These are phyloP conservation scores for Neolamprologus longior DNA, from an alignment of 2,113 vertebrate species.

Conservation along the genomic window DNA sequence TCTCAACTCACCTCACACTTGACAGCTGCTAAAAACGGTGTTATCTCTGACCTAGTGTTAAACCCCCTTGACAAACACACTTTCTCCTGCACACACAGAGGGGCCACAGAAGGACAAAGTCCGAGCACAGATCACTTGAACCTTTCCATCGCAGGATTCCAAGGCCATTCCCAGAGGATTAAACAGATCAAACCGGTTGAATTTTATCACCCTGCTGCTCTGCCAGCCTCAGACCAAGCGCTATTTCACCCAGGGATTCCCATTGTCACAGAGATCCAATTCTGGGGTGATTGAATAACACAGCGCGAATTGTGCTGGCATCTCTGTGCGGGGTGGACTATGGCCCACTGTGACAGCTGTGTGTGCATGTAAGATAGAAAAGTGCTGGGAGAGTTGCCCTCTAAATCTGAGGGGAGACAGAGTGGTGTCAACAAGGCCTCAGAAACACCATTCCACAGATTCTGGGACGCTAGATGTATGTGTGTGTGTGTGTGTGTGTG, in stretches of 20 bases:
- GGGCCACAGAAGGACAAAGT: conserved; percentile 38
- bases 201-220: background rate
- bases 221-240: background rate
- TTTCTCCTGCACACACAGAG: background rate
- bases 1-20: conserved; percentile 53
- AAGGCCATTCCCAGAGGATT: conserved; percentile 47
- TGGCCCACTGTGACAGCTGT: conserved; percentile 33
- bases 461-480: background rate
- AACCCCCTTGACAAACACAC: conserved; percentile 28
- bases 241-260: conserved; percentile 38
- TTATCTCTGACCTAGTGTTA: conserved; percentile 50
- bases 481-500: background rate
- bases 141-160: conserved; percentile 45
- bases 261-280: conserved; percentile 41
- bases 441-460: conserved; percentile 43
- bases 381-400: conserved; percentile 31
- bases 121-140: background rate
- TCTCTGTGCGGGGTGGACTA: background rate
- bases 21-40: conserved; percentile 53
- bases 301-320: conserved; percentile 18
- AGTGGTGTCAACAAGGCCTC: conserved; percentile 42
- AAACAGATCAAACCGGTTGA: conserved; percentile 39
- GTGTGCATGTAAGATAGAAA: conserved; percentile 30
- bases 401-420: conserved; percentile 34
- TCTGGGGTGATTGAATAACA: background rate